Evolutionary conservation across 2,797 vertebrate species (phyloP).

Genomic region (Threskiornis aethiopicus): DNA sequence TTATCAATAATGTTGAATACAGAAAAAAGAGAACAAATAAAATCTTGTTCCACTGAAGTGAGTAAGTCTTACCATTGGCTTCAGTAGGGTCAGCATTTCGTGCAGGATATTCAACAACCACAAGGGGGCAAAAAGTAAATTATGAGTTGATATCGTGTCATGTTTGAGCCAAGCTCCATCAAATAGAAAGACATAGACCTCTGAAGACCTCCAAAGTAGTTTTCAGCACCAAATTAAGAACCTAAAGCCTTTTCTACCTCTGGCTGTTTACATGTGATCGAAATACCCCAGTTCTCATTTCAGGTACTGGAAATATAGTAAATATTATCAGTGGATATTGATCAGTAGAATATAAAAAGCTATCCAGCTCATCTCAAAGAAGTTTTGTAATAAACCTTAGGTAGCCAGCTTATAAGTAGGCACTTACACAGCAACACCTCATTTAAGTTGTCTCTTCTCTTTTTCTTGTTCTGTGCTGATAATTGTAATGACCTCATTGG

Average conservation of each 20-base stretch:
- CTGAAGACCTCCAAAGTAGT: neutral
- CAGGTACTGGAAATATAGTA: neutral
- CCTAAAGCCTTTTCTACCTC: neutral
- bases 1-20: neutral
- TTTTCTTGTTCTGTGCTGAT: neutral
- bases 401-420: neutral
- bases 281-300: neutral
- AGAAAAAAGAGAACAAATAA: neutral
- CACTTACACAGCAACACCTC: neutral
- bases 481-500: neutral
- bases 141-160: neutral
- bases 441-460: neutral
- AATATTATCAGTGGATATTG: neutral
- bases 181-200: neutral
- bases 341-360: neutral
- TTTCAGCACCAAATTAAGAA: neutral
- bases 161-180: neutral
- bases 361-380: neutral
- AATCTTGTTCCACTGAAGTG: neutral
- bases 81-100: neutral
- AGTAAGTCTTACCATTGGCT: neutral
- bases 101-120: neutral
- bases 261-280: neutral
- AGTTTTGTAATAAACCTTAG: neutral
- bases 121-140: neutral